A percentile compares a stretch with the other conserved stretches of the same genome.
Conservation (phyloP, 2,797 vertebrate species). For the Macrochelys suwanniensis region DNA sequence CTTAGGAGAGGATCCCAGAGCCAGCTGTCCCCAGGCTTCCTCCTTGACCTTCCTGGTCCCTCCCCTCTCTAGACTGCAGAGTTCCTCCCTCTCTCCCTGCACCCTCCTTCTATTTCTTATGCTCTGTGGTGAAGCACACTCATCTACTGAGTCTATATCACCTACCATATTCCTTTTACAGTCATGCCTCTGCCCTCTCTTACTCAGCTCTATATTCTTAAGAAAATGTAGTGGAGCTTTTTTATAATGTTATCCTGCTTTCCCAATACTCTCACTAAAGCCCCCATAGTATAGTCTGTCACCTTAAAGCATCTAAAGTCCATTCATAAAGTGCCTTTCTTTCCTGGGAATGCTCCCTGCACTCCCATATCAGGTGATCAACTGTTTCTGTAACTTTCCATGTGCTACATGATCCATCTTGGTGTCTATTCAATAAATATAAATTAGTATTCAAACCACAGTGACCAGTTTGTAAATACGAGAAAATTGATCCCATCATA, state of each 20-base stretch:
- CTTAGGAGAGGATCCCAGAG: background rate
- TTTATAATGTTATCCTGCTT: background rate
- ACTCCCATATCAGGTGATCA: background rate
- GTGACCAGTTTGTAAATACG: background rate
- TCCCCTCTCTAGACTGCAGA: background rate
- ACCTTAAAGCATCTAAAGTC: background rate
- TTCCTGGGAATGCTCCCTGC: background rate
- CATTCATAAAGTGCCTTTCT: background rate
- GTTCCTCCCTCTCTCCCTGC: background rate
- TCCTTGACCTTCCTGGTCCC: background rate
- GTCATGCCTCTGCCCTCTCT: background rate
- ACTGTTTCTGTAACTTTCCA: background rate
- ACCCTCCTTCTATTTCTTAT: background rate
- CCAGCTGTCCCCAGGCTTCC: background rate
- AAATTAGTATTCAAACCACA: background rate
- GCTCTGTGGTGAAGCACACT: background rate
- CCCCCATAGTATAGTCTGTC: background rate
- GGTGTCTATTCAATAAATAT: background rate
- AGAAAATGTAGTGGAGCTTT: background rate
- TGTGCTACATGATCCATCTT: background rate
- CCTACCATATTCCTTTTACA: background rate
- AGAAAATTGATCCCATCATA: background rate
- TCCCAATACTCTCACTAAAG: background rate
- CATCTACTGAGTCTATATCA: background rate
- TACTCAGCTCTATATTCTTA: background rate